These are phyloP conservation scores for Quiscalus mexicanus DNA, from an alignment of 2,113 vertebrate genomes.

Conservation along the genomic window DNA sequence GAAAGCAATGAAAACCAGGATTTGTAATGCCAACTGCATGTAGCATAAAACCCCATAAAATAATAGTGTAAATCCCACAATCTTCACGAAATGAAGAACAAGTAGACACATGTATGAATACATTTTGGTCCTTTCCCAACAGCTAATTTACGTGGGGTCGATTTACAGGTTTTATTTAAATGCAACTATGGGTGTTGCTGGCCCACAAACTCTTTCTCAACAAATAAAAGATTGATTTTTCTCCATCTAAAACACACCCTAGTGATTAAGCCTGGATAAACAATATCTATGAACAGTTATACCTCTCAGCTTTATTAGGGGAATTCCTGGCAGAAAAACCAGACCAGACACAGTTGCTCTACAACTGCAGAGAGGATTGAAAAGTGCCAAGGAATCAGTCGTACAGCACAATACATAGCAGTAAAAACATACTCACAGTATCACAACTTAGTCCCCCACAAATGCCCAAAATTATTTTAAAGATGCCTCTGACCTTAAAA, in stretches of 20 bases:
- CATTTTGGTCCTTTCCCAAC: background rate
- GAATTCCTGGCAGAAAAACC: background rate
- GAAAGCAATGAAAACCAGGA: background rate
- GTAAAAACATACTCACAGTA: background rate
- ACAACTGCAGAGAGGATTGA: background rate
- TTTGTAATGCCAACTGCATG: background rate
- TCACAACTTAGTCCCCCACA: background rate
- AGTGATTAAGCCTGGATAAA: background rate
- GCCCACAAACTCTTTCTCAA: background rate
- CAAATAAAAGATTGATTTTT: background rate
- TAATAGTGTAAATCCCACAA: background rate
- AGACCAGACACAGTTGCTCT: background rate
- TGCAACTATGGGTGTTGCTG: background rate
- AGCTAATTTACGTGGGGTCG: background rate
- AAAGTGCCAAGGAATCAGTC: background rate
- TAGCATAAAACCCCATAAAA: background rate
- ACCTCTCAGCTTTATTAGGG: background rate
- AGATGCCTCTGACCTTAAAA: conserved; percentile 82
- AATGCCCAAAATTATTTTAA: background rate
- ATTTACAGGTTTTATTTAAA: background rate
- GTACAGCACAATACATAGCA: background rate
- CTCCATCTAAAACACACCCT: background rate
- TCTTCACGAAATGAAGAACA: background rate
- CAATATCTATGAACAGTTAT: background rate
- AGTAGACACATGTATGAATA: background rate